phyloP scores from a whole-genome alignment of 1,140 invertebrate species.

The Drosophila willistoni region DNA sequence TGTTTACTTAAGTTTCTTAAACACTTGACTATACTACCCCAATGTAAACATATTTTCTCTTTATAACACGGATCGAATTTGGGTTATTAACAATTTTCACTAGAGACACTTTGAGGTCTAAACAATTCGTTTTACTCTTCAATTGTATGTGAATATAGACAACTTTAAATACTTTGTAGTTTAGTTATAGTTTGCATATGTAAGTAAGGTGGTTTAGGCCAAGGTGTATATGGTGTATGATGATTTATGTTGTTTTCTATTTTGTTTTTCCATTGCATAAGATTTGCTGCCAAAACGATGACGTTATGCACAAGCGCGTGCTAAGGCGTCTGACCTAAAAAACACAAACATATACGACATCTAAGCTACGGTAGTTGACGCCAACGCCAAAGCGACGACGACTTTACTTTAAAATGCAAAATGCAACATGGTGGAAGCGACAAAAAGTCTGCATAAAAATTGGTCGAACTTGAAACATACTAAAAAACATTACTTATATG shows the following conservation, averaged over 20 bases:
- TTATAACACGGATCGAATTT: neutral
- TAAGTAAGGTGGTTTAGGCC: neutral
- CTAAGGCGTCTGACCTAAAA: slow-evolving; percentile 68
- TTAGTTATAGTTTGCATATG: slow-evolving; percentile 20
- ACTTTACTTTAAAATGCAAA: slow-evolving; percentile 51
- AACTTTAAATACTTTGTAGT: slow-evolving; percentile 51
- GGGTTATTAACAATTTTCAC: neutral
- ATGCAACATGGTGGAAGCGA: slow-evolving; percentile 29
- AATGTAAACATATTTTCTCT: too few relatives aligned
- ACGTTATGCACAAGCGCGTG: slow-evolving; percentile 63
- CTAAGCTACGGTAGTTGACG: slow-evolving; percentile 63
- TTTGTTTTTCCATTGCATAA: slow-evolving; percentile 59
- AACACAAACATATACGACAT: slow-evolving; percentile 27
- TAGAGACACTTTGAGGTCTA: neutral
- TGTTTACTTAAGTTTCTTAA: too few relatives aligned
- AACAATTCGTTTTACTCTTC: neutral
- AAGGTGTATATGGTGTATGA: slow-evolving; percentile 30
- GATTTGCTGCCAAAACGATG: slow-evolving; percentile 34
- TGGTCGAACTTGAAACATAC: slow-evolving; percentile 1
- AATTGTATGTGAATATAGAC: neutral
- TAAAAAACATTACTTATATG: too few relatives aligned
- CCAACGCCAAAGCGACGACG: slow-evolving; percentile 56
- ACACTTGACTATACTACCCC: too few relatives aligned
- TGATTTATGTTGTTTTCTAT: slow-evolving; percentile 45
- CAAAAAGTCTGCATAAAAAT: neutral